Conservation (phyloP, 2,797 vertebrate species). For the Sebastes umbrosus region DNA sequence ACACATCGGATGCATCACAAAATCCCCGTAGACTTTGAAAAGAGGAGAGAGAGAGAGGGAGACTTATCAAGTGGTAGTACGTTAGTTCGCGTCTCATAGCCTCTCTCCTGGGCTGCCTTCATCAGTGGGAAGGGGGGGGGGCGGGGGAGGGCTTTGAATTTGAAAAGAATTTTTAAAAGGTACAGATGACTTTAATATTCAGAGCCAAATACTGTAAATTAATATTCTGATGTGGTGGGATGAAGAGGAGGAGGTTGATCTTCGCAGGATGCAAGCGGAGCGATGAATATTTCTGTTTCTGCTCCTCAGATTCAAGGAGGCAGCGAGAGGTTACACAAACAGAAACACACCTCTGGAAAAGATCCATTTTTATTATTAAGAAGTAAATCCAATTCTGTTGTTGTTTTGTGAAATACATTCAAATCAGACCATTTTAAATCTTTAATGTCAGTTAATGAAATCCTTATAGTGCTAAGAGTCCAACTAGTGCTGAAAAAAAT, state of each 20-base stretch:
- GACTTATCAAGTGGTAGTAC: slow-evolving; percentile 92
- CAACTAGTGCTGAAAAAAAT: not conserved
- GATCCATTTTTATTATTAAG: not conserved
- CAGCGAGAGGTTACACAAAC: slow-evolving; percentile 25
- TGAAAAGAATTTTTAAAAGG: slow-evolving; percentile 99
- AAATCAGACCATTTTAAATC: not conserved
- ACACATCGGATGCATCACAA: slow-evolving; percentile 99
- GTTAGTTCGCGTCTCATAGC: slow-evolving; percentile 93
- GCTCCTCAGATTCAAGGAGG: slow-evolving; percentile 22
- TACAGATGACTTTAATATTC: slow-evolving; percentile 99
- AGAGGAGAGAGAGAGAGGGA: slow-evolving; percentile 64
- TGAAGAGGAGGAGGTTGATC: slow-evolving; percentile 55
- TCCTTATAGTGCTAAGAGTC: not conserved
- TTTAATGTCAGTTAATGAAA: not conserved
- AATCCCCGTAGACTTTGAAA: slow-evolving; percentile 88
- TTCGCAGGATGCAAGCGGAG: slow-evolving; percentile 42
- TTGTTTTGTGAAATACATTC: not conserved
- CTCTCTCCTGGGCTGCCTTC: slow-evolving; percentile 93
- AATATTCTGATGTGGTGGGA: slow-evolving; percentile 93
- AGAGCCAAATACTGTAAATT: slow-evolving; percentile 92
- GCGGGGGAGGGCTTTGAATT: slow-evolving; percentile 91
- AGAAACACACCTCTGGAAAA: not conserved
- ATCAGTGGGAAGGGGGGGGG: slow-evolving; percentile 88
- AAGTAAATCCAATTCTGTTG: not conserved
- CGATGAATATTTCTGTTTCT: slow-evolving; percentile 70